A percentile compares a stretch with the other conserved stretches of the same genome.
Evolutionary conservation across 2,797 vertebrate genomes (phyloP).

Genomic region (Schizothorax lantsangensis): DNA sequence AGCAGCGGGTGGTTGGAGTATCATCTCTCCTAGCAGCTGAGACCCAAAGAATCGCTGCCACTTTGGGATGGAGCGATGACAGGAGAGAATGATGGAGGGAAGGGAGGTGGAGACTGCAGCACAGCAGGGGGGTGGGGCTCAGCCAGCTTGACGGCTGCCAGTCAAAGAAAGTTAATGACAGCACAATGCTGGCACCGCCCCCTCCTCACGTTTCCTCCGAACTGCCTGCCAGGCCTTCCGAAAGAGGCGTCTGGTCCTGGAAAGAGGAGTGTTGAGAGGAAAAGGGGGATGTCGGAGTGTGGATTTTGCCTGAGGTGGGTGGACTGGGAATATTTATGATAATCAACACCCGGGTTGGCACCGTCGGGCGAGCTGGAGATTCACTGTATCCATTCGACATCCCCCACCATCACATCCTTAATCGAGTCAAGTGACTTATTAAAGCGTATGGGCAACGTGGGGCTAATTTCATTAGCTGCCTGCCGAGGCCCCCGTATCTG

Average conservation of each 20-base stretch:
- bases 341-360: slow-evolving; percentile 83
- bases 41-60: slow-evolving; percentile 59
- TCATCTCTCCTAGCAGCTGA: slow-evolving; percentile 63
- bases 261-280: slow-evolving; percentile 5
- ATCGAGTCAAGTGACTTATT: slow-evolving; percentile 89
- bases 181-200: slow-evolving; percentile 69
- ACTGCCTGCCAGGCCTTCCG: slow-evolving; percentile 39
- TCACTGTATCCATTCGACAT: slow-evolving; percentile 53
- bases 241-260: slow-evolving; percentile 58
- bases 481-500: slow-evolving; percentile 70
- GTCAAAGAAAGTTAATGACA: slow-evolving; percentile 84
- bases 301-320: slow-evolving; percentile 64
- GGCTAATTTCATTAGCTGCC: slow-evolving; percentile 83
- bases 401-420: slow-evolving; percentile 72
- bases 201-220: slow-evolving; percentile 66
- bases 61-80: slow-evolving; percentile 48
- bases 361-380: slow-evolving; percentile 82
- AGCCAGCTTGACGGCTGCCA: slow-evolving; percentile 84
- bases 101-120: slow-evolving; percentile 74
- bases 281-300: slow-evolving; percentile 52
- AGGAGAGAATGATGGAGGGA: slow-evolving; percentile 70
- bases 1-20: slow-evolving; percentile 66
- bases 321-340: slow-evolving; percentile 83
- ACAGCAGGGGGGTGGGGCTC: slow-evolving; percentile 77
- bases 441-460: slow-evolving; percentile 83